A percentile compares a stretch with the other conserved stretches of the same genome.
Evolutionary conservation across 2,888 invertebrate species (phyloP).

Genomic region (Mimumesa dahlbomi): DNA sequence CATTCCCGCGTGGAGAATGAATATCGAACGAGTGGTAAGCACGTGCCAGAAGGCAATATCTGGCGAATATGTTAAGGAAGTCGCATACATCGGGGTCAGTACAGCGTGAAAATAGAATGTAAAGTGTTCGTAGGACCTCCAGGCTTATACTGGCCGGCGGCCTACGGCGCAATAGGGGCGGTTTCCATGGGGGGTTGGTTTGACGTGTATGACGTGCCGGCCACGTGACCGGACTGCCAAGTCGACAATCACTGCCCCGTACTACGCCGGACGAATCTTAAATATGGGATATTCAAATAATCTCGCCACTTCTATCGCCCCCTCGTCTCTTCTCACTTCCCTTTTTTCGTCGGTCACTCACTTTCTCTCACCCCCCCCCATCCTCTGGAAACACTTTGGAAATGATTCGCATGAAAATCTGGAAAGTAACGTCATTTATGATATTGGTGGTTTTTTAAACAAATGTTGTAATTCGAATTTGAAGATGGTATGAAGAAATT

Average conservation of each 20-base stretch:
- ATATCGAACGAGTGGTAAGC: conserved; percentile 63
- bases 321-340: conserved; percentile 3
- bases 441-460: no score
- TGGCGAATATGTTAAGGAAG: conserved; percentile 74
- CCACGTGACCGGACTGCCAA: conserved; percentile 78
- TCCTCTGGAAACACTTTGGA: not conserved
- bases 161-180: conserved; percentile 62
- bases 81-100: conserved; percentile 78
- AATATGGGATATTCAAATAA: conserved; percentile 79
- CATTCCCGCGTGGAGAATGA: conserved; percentile 56
- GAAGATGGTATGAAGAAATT: no score
- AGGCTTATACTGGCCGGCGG: conserved; percentile 46
- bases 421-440: no score
- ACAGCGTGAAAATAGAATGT: conserved; percentile 80
- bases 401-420: not conserved
- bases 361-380: not conserved
- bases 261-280: conserved; percentile 78
- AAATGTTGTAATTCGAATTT: no score
- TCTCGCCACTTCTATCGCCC: conserved; percentile 49
- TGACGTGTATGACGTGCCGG: conserved; percentile 80
- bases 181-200: conserved; percentile 70
- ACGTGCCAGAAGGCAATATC: conserved; percentile 75
- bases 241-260: conserved; percentile 78
- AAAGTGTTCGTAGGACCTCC: conserved; percentile 71
- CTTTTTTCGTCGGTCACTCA: not conserved